Evolutionary conservation across 2,888 invertebrate genomes (phyloP), one percentile per base, ranked within the genome.

Genomic region (Phoenoteleia sp.): DNA sequence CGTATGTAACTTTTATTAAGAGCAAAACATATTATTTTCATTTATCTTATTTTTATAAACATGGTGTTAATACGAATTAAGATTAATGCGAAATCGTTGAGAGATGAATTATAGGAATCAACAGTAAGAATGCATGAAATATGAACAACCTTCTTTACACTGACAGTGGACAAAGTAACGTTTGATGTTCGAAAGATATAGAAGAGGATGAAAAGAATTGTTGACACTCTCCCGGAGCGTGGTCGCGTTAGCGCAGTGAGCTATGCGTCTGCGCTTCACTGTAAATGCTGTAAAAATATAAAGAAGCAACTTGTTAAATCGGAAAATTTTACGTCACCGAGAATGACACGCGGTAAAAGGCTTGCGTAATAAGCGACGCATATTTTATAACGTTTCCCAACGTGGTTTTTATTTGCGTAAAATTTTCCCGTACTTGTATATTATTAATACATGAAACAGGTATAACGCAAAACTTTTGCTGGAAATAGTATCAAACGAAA

Each of bases 11-110:
- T 91, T 91, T 90, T 90, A 92, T 89, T 89, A 84, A 91, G 87
- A 91, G 88, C 79, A 89, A 89, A 89, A 60, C 11, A 89, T 87
- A 83, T 91, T 92, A 92, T 92, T 92, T 91, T 91, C 91, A 91
- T 92, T 92, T 91, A 88, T 88, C 90, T 92, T 92, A 92, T 92
- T 92, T 92, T 92, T 92, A 90, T 92, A 92, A 42, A 27, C n/a
- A n/a, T n/a, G 11, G 15, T 52, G 23, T 88, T 86, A 89, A 67
- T 67, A 77, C 13, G 9, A 87, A 67, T 75, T 45, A 80, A 84
- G 49, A 80, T 45, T 25, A 15, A 62, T n/a, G 36, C 33, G 1
- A n/a, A 15, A 80, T 45, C 33, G 21, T 67, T n/a, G 36, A 58
- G 1, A n/a, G 13, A 39, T 42, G 27, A 27, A 29, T 25, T 36